These are phyloP conservation scores for Hecatera dysodea DNA, from an alignment of 2,888 invertebrate species.

Conservation along the genomic window DNA sequence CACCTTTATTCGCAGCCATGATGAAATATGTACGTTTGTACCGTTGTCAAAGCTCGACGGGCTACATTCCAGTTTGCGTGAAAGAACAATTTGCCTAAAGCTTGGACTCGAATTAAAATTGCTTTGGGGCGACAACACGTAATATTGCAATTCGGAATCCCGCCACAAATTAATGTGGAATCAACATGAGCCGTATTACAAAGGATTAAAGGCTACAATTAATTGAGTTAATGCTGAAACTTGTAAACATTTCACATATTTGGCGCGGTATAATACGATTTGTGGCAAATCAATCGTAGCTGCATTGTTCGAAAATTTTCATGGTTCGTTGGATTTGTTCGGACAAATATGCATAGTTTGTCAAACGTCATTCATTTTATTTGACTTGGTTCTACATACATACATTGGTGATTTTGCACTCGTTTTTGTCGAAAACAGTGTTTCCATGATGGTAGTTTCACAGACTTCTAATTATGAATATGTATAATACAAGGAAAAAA, in stretches of 20 bases:
- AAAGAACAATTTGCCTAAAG: conserved; percentile 79
- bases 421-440: conserved; percentile 16
- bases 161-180: conserved; percentile 61
- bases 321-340: conserved; percentile 70
- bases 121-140: conserved; percentile 74
- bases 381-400: conserved; percentile 55
- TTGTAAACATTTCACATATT: conserved; percentile 72
- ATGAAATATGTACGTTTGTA: conserved; percentile 72
- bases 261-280: conserved; percentile 72
- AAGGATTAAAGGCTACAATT: conserved; percentile 72
- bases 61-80: conserved; percentile 79
- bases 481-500: not conserved
- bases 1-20: conserved; percentile 78
- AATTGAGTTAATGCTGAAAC: conserved; percentile 68
- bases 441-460: conserved; percentile 9
- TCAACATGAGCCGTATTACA: conserved; percentile 68
- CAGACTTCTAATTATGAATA: not conserved
- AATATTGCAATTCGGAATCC: conserved; percentile 72
- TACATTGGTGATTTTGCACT: conserved; percentile 22
- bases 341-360: conserved; percentile 70
- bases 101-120: conserved; percentile 81
- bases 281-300: conserved; percentile 72
- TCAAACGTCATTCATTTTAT: conserved; percentile 69
- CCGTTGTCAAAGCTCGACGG: conserved; percentile 71
- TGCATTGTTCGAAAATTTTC: conserved; percentile 69